These are phyloP conservation scores for Listronotus bonariensis DNA, from an alignment of 1,140 invertebrate genomes.

Conservation along the genomic window DNA sequence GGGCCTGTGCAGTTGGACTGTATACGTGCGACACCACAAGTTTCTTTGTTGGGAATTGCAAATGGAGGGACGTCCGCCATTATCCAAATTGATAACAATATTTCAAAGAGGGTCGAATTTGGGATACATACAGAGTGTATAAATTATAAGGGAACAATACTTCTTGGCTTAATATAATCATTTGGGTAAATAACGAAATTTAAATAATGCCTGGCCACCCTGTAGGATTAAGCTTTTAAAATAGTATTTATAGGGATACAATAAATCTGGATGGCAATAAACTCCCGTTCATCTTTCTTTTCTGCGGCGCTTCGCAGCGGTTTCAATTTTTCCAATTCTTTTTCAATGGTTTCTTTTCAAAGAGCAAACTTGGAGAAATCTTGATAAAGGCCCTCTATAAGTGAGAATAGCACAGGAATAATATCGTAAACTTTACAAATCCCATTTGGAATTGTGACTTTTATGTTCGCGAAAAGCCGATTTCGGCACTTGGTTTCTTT, in stretches of 20 bases:
- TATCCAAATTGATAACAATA: too few relatives aligned
- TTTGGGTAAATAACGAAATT: constrained; percentile 4
- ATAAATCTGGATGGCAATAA: constrained; percentile 44
- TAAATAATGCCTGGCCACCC: background rate
- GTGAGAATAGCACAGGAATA: constrained; percentile 56
- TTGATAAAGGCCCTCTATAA: constrained; percentile 56
- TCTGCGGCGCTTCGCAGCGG: constrained; percentile 23
- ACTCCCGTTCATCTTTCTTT: constrained; percentile 41
- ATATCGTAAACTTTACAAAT: constrained; percentile 58
- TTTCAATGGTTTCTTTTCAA: constrained; percentile 51
- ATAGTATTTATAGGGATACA: constrained; percentile 30
- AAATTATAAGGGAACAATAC: too few relatives aligned
- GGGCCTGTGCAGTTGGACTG: too few relatives aligned
- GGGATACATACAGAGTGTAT: too few relatives aligned
- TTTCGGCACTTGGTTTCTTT: constrained; percentile 47
- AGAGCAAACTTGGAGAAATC: constrained; percentile 52
- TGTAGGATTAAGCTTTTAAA: background rate
- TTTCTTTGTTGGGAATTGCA: too few relatives aligned
- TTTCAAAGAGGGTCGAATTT: too few relatives aligned
- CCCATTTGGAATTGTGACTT: constrained; percentile 58
- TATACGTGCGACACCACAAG: too few relatives aligned
- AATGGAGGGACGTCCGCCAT: too few relatives aligned
- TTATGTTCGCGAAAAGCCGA: constrained; percentile 54
- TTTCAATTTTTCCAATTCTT: constrained; percentile 53
- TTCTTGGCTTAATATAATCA: too few relatives aligned